Conservation (phyloP, 1,140 invertebrate species). For the Drosophila athabasca region DNA sequence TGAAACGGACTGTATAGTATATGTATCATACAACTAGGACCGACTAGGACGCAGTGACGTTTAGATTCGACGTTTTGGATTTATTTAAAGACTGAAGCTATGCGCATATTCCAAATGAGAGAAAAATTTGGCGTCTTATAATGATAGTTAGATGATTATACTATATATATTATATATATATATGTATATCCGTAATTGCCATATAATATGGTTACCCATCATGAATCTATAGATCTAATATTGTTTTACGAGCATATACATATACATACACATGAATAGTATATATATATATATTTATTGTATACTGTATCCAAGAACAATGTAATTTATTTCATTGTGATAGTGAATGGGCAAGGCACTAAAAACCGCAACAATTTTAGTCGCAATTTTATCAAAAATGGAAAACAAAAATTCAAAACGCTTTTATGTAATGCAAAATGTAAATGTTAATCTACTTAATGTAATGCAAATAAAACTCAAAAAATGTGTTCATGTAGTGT, state of each 20-base stretch:
- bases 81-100: conserved; percentile 77
- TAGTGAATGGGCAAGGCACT: conserved; percentile 62
- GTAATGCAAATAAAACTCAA: conserved; percentile 65
- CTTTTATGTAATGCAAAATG: conserved; percentile 72
- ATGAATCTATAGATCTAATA: conserved; percentile 48
- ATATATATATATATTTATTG: conserved; percentile 51
- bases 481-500: conserved; percentile 73
- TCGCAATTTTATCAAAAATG: conserved; percentile 54
- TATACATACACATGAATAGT: conserved; percentile 2
- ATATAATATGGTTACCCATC: conserved; percentile 54
- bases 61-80: conserved; percentile 53
- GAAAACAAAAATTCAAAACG: conserved; percentile 48
- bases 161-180: conserved; percentile 31
- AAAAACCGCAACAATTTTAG: conserved; percentile 68
- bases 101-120: conserved; percentile 62
- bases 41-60: conserved; percentile 22
- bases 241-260: conserved; percentile 53
- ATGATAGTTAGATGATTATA: conserved; percentile 59
- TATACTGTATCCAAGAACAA: conserved; percentile 60
- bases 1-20: conserved; percentile 14
- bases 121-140: conserved; percentile 49
- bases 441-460: conserved; percentile 74
- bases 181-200: conserved; percentile 22
- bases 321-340: conserved; percentile 77
- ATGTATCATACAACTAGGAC: conserved; percentile 18